Base-by-base conservation (phyloP, 1,140 invertebrate species). In the Mesaphorura yosii region DNA sequence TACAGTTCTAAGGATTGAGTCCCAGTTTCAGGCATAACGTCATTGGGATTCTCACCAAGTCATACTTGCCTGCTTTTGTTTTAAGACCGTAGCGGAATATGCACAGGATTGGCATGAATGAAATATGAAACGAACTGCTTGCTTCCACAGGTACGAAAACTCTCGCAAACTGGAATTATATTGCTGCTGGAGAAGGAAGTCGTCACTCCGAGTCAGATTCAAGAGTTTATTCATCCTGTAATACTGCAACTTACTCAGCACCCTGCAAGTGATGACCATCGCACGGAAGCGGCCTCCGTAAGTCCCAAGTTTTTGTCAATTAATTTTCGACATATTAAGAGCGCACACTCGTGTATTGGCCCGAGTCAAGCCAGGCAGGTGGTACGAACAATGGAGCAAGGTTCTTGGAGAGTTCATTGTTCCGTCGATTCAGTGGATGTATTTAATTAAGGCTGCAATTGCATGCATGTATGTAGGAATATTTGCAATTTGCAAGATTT, bases 121-220 rank as follows among this genome's bases (percentile, higher is more conserved):
- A n/a, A n/a, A n/a, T n/a, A n/a, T n/a, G n/a, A n/a, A n/a, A n/a
- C n/a, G n/a, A n/a, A n/a, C n/a, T n/a, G n/a, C n/a, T n/a, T n/a
- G n/a, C n/a, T n/a, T n/a, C n/a, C n/a, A 0, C 48, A 82, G 79
- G 79, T 80, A 37, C 70, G 79, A 40, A 78, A 80, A 65, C 74
- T 74, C 14, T 75, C 78, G 17, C 78, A 80, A 59, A 69, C 72
- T 15, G 73, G 77, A n/a, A 65, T 83, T 14, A 58, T 81, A 44
- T 68, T 73, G 14, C 65, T 83, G 4, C 64, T 82, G 53, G 78
- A 83, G 67, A 76, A 77, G 51, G 72, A 72, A 28, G 66, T 82
- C 7, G 70, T 83, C 26, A 71, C 72, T 27, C 69, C 73, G 53
- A 70, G 67, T 29, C 74, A 78, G 53, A 72, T 82, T 31, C 75